phyloP scores from a whole-genome alignment of 2,888 invertebrate species.

The Hypomecis atomaria region DNA sequence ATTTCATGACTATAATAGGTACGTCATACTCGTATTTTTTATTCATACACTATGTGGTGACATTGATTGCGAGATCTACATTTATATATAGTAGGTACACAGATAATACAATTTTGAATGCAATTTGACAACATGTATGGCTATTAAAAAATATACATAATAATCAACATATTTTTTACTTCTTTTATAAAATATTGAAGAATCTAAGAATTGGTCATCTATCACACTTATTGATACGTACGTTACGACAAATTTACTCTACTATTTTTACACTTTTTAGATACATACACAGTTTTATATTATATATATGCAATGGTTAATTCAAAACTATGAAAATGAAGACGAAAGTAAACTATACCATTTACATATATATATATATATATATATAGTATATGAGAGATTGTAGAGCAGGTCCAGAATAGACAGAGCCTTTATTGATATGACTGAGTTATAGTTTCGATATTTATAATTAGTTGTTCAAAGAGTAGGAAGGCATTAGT shows the following conservation, averaged over 20 bases:
- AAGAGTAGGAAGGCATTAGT: slow-evolving; percentile 6
- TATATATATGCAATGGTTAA: background rate
- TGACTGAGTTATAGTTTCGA: background rate
- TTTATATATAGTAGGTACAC: no score
- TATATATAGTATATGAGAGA: slow-evolving; percentile 12
- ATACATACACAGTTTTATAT: background rate
- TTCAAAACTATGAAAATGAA: slow-evolving; percentile 2
- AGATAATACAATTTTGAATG: no score
- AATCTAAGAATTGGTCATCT: slow-evolving; percentile 73
- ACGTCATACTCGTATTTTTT: no score
- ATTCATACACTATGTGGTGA: no score
- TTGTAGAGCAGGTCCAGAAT: slow-evolving; percentile 1
- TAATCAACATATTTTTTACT: slow-evolving; percentile 35
- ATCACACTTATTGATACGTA: slow-evolving; percentile 76
- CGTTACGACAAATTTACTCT: slow-evolving; percentile 29
- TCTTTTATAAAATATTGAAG: slow-evolving; percentile 44
- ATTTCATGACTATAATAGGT: no score
- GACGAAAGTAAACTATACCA: background rate
- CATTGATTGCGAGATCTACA: no score
- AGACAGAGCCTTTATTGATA: background rate
- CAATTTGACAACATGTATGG: no score
- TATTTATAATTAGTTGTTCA: background rate
- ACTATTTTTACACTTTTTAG: slow-evolving; percentile 18
- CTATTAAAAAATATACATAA: background rate
- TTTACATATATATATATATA: background rate